These are phyloP conservation scores for Sinosuthora webbiana DNA, from an alignment of 2,113 vertebrate species.

Conservation along the genomic window DNA sequence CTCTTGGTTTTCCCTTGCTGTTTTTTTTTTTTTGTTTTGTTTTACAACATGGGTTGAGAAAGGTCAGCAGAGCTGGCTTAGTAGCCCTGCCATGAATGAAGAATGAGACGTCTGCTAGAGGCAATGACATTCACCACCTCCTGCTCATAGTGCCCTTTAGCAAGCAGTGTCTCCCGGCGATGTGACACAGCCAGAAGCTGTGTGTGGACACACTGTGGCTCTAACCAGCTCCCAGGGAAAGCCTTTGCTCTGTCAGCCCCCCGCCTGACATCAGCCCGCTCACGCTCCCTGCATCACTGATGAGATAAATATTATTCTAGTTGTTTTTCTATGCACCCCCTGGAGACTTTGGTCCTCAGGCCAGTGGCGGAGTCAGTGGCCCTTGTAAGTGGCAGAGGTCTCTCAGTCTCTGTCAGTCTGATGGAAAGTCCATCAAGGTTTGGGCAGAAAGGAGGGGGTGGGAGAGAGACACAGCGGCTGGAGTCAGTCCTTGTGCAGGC, in stretches of 20 bases:
- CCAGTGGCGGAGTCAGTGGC: background rate
- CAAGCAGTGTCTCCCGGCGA: background rate
- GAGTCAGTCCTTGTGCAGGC: background rate
- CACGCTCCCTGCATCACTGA: background rate
- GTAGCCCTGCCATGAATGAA: slow-evolving; percentile 38
- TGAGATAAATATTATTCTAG: slow-evolving; percentile 43
- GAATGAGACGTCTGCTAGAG: slow-evolving; percentile 24
- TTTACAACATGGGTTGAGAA: slow-evolving; percentile 12
- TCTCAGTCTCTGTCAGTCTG: background rate
- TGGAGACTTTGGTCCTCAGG: background rate
- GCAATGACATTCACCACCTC: slow-evolving; percentile 17
- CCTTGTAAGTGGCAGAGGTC: slow-evolving; percentile 41
- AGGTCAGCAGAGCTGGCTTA: slow-evolving; percentile 20
- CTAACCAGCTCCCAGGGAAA: background rate
- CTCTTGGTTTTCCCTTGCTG: background rate
- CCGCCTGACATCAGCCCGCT: background rate
- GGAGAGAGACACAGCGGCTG: background rate
- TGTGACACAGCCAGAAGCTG: background rate
- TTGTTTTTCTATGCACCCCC: background rate
- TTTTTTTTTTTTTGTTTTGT: background rate
- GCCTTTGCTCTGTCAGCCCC: background rate
- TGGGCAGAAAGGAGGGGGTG: background rate
- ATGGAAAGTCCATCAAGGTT: slow-evolving; percentile 26
- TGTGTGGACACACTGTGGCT: background rate
- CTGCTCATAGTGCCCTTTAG: background rate